Conservation (phyloP, 2,113 vertebrate genomes). For the Tenebrosternarchus preto region DNA sequence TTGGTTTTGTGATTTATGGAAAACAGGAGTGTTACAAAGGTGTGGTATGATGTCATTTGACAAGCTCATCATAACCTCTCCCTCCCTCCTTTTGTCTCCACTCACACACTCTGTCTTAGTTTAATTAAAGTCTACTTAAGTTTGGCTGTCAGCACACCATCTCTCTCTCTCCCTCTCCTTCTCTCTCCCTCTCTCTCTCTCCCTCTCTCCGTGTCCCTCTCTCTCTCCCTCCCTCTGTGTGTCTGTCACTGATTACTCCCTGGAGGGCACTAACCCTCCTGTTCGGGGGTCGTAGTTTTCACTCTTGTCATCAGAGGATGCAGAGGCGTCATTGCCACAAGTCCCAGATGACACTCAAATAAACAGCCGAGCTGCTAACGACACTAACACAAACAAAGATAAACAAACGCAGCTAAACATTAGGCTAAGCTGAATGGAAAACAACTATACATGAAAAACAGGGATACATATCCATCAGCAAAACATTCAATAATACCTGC, state of each 20-base stretch:
- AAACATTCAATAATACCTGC: slow-evolving; percentile 30
- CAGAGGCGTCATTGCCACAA: slow-evolving; percentile 37
- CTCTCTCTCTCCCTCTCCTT: slow-evolving; percentile 35
- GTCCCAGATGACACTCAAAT: slow-evolving; percentile 37
- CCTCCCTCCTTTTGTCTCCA: too few species aligned
- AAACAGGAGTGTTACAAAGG: neutral
- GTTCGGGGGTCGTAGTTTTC: slow-evolving; percentile 35
- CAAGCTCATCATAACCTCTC: neutral
- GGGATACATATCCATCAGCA: neutral
- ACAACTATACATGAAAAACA: neutral
- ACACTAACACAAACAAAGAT: slow-evolving; percentile 49
- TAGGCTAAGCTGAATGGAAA: slow-evolving; percentile 21
- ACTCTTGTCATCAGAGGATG: slow-evolving; percentile 50
- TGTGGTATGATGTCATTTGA: slow-evolving; percentile 27
- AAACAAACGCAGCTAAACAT: slow-evolving; percentile 40
- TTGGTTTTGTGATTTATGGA: slow-evolving; percentile 10
- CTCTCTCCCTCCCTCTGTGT: neutral
- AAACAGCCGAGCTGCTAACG: slow-evolving; percentile 45
- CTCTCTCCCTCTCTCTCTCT: neutral
- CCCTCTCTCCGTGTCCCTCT: neutral
- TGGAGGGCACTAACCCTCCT: slow-evolving; percentile 34
- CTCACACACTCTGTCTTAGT: slow-evolving; percentile 5
- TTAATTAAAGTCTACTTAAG: slow-evolving; percentile 46
- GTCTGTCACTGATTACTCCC: slow-evolving; percentile 38
- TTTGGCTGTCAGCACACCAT: slow-evolving; percentile 44